Evolutionary conservation across 2,113 vertebrate genomes (phyloP).

Genomic region (Dryoscopus gambensis): DNA sequence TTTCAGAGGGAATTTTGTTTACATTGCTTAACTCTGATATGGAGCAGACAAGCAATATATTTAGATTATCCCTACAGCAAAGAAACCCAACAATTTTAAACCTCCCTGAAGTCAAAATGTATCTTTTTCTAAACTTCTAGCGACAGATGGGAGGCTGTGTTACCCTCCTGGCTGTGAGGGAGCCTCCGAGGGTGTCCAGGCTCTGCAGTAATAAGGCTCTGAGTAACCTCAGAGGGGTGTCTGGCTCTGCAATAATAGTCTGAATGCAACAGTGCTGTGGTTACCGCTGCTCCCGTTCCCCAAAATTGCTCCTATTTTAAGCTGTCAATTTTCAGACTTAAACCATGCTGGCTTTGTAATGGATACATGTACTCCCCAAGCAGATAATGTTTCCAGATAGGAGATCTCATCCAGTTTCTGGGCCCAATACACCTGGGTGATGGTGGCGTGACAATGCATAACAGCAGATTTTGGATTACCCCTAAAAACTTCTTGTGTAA

Average conservation of each 20-base stretch:
- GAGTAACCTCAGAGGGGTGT: background rate
- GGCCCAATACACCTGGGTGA: background rate
- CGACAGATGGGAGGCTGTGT: background rate
- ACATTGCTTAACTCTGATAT: background rate
- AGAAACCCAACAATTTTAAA: background rate
- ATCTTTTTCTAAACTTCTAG: background rate
- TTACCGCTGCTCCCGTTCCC: accelerated
- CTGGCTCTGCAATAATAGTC: background rate
- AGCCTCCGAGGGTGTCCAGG: background rate
- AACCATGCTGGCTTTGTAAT: background rate
- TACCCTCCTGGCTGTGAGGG: background rate
- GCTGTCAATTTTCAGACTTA: background rate
- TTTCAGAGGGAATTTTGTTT: background rate
- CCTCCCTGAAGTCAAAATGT: background rate
- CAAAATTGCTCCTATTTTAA: background rate
- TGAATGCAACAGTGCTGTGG: background rate
- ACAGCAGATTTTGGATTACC: background rate
- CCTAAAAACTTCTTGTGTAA: background rate
- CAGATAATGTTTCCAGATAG: background rate
- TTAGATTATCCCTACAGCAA: background rate
- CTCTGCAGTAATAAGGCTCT: background rate
- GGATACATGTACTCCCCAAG: background rate
- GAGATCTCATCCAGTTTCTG: background rate
- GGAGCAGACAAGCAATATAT: background rate
- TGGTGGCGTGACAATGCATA: accelerated